Evolutionary conservation across 2,113 vertebrate species (phyloP).

Genomic region (Gila orcuttii): DNA sequence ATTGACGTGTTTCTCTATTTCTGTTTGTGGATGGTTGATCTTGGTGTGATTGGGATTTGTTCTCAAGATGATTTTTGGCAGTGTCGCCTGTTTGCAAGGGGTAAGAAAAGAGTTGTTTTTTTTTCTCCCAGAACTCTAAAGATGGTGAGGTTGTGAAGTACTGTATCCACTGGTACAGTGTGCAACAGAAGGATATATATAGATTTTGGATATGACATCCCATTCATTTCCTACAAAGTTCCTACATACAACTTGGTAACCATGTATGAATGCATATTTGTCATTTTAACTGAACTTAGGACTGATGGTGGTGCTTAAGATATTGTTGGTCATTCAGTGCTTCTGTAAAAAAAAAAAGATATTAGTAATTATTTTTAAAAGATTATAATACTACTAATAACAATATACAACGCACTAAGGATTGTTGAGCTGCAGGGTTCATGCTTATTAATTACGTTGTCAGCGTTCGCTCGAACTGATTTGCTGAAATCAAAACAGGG

Average conservation of each 20-base stretch:
- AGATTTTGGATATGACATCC: neutral
- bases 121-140: neutral
- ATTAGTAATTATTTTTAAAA: no score
- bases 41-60: neutral
- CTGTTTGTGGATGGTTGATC: neutral
- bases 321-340: no score
- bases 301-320: no score
- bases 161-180: neutral
- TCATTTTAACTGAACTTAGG: no score
- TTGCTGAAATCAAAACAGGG: no score
- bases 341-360: no score
- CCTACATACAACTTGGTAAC: neutral
- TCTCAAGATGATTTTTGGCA: neutral
- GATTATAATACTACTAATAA: no score
- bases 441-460: no score
- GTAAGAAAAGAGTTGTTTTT: neutral
- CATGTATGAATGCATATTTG: no score
- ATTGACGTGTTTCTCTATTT: neutral
- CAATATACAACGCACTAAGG: no score
- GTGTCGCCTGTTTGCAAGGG: neutral
- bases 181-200: neutral
- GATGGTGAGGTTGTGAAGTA: neutral
- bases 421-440: no score
- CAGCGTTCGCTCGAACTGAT: no score
- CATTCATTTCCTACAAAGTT: neutral